Evolutionary conservation across 2,113 vertebrate species (phyloP).

Genomic region (Elgaria multicarinata): DNA sequence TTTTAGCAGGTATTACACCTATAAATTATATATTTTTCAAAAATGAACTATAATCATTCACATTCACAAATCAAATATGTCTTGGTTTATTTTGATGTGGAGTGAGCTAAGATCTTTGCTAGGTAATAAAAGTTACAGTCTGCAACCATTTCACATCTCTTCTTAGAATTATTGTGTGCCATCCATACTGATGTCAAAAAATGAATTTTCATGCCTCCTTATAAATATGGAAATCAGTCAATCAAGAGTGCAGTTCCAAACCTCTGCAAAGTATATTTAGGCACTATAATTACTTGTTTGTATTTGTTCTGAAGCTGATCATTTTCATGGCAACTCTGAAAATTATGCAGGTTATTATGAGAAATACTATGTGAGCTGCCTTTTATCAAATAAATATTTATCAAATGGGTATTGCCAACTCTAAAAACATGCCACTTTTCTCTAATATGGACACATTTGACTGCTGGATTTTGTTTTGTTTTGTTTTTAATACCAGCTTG

Average conservation of each 20-base stretch:
- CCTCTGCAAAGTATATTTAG: background rate
- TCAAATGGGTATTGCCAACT: background rate
- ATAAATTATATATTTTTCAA: background rate
- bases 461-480: too few relatives aligned
- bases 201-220: constrained; percentile 13
- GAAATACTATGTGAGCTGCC: background rate
- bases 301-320: constrained; percentile 16
- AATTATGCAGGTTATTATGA: background rate
- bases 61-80: background rate
- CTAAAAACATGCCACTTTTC: background rate
- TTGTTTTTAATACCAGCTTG: background rate
- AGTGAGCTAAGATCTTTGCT: background rate
- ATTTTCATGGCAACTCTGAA: constrained; percentile 17
- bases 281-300: constrained; percentile 21
- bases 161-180: constrained; percentile 12
- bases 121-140: background rate
- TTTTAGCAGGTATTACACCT: background rate
- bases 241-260: background rate
- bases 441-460: background rate
- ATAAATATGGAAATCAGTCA: constrained; percentile 22
- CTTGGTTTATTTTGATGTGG: background rate
- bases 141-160: background rate
- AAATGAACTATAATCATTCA: background rate
- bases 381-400: constrained; percentile 21
- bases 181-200: constrained; percentile 18